Evolutionary conservation across 2,888 invertebrate genomes (phyloP).

Genomic region (Amorpha juglandis): DNA sequence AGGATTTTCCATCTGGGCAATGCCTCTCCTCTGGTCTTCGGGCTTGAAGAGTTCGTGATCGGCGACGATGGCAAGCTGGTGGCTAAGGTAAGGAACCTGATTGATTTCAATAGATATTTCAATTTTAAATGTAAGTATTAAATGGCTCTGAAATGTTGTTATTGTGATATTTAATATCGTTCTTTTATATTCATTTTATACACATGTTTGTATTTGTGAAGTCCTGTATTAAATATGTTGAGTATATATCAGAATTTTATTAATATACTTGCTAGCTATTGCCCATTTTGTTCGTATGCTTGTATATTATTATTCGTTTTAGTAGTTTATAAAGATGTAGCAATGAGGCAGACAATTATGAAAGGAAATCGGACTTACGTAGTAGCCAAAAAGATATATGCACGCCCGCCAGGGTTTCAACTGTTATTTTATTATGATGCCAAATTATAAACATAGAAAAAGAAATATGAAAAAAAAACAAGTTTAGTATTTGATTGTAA

Average conservation of each 20-base stretch:
- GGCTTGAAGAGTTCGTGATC: slow-evolving; percentile 73
- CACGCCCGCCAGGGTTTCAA: no score
- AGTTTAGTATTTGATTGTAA: no score
- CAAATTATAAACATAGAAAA: no score
- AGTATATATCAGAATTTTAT: slow-evolving; percentile 11
- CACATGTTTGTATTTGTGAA: slow-evolving; percentile 10
- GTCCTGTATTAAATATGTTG: slow-evolving; percentile 12
- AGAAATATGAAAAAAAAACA: no score
- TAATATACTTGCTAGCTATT: background rate
- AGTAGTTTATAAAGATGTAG: background rate
- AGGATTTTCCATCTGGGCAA: slow-evolving; percentile 81
- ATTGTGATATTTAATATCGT: slow-evolving; percentile 6
- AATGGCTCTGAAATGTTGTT: background rate
- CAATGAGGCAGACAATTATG: background rate
- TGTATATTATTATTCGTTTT: background rate
- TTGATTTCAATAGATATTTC: slow-evolving; percentile 15
- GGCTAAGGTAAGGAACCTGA: slow-evolving; percentile 64
- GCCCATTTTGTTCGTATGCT: background rate
- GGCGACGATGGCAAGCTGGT: slow-evolving; percentile 75
- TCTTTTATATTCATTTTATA: background rate
- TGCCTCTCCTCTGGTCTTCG: slow-evolving; percentile 77
- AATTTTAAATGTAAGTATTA: slow-evolving; percentile 21
- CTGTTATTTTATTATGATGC: no score
- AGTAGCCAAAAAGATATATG: no score
- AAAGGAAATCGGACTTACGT: background rate